These are phyloP conservation scores for Embiotoca jacksoni DNA, from an alignment of 2,113 vertebrate genomes.

Conservation along the genomic window DNA sequence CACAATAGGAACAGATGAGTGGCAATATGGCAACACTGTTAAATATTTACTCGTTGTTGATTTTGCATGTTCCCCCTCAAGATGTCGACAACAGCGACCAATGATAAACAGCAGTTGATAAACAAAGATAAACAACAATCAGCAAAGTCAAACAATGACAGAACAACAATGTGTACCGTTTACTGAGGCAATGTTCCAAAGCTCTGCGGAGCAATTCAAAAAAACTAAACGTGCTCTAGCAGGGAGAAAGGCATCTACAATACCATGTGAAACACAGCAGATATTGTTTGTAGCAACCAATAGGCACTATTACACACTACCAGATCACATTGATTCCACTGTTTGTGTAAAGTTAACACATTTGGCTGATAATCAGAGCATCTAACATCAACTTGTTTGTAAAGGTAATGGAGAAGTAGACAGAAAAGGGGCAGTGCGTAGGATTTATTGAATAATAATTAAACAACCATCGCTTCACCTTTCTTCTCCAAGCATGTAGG, in stretches of 20 bases:
- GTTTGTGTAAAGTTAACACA: too few relatives aligned
- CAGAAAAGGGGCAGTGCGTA: too few relatives aligned
- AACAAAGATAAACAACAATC: constrained; percentile 54
- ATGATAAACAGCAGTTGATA: constrained; percentile 49
- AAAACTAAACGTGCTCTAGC: too few relatives aligned
- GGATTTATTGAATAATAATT: too few relatives aligned
- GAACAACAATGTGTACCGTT: constrained; percentile 10
- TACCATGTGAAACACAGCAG: not conserved
- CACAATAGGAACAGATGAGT: constrained; percentile 62
- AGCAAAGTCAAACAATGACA: constrained; percentile 42
- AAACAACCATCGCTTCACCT: too few relatives aligned
- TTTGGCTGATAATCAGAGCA: too few relatives aligned
- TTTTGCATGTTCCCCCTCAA: constrained; percentile 52
- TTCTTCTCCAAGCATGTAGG: too few relatives aligned
- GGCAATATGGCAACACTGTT: constrained; percentile 63
- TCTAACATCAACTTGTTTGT: too few relatives aligned
- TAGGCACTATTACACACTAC: not conserved
- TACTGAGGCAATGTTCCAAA: not conserved
- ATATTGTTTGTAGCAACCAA: not conserved
- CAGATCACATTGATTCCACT: too few relatives aligned
- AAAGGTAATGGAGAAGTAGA: too few relatives aligned
- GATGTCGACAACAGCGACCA: constrained; percentile 36
- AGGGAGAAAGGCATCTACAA: not conserved
- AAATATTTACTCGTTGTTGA: constrained; percentile 61
- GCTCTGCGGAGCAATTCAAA: not conserved